Conservation (phyloP, 2,113 vertebrate species). For the Macrotus californicus region DNA sequence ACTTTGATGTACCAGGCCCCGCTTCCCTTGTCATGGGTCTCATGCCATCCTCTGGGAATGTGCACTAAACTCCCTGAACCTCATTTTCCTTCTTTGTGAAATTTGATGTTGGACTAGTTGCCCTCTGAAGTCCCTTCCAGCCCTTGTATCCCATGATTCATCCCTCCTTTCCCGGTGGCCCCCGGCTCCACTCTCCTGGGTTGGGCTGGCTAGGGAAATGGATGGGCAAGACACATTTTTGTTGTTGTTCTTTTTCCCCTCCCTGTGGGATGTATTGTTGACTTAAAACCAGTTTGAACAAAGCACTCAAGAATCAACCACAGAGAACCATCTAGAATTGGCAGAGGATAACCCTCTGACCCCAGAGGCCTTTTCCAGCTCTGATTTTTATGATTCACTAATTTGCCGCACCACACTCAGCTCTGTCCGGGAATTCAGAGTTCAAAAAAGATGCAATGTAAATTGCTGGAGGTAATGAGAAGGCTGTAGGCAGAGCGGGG, state of each 20-base stretch:
- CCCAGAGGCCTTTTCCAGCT: conserved; percentile 60
- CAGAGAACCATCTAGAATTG: conserved; percentile 57
- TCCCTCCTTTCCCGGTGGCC: neutral
- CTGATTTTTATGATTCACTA: conserved; percentile 72
- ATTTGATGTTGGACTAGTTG: neutral
- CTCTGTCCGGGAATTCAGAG: conserved; percentile 65
- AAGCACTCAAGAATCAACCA: conserved; percentile 50
- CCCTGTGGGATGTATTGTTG: conserved; percentile 50
- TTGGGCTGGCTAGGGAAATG: neutral
- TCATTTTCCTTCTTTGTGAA: neutral
- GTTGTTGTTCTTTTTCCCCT: neutral
- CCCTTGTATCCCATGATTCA: neutral
- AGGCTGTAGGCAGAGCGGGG: conserved; percentile 36
- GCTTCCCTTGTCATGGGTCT: neutral
- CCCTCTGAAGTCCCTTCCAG: conserved; percentile 22
- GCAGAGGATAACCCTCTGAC: conserved; percentile 67
- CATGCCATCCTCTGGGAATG: neutral
- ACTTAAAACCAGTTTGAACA: conserved; percentile 64
- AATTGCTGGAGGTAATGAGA: conserved; percentile 68
- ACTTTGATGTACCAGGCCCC: neutral
- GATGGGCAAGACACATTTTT: neutral
- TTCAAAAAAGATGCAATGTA: conserved; percentile 68
- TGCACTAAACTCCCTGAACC: neutral
- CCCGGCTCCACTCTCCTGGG: neutral
- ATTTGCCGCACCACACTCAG: conserved; percentile 61